phyloP scores from a whole-genome alignment of 2,113 vertebrate genomes.

The Dasyurus viverrinus region DNA sequence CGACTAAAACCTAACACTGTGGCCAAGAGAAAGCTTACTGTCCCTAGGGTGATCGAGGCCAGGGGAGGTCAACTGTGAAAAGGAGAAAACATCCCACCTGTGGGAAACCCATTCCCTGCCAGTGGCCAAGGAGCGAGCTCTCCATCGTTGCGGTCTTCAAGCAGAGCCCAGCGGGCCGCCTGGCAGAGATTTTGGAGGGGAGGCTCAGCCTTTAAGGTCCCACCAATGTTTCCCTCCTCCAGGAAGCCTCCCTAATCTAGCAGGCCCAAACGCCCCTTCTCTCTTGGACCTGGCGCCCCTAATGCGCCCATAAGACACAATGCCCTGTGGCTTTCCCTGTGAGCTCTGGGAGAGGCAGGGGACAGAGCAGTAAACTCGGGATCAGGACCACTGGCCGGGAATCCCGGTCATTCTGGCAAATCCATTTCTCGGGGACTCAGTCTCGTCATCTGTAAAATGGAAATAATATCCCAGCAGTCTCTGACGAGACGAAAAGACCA shows the following conservation, averaged over 20 bases:
- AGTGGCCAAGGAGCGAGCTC: no score
- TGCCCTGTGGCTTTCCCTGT: not conserved
- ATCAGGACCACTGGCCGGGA: not conserved
- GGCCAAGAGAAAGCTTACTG: not conserved
- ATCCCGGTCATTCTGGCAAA: not conserved
- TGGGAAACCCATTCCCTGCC: not conserved
- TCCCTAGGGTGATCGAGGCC: not conserved
- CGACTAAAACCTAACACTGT: not conserved
- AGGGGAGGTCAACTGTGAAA: not conserved
- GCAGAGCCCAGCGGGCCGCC: no score
- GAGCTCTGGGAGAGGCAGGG: not conserved
- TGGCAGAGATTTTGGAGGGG: not conserved
- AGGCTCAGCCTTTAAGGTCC: not conserved
- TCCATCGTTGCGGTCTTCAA: no score
- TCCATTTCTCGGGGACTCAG: not conserved
- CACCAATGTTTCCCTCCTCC: not conserved
- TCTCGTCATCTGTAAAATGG: not conserved
- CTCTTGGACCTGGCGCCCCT: not conserved
- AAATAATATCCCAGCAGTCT: not conserved
- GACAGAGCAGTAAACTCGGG: not conserved
- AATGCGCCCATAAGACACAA: not conserved
- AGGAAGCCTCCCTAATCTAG: not conserved
- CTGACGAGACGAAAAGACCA: not conserved
- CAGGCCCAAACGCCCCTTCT: not conserved
- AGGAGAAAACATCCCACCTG: not conserved